Conservation (phyloP, 1,140 invertebrate genomes). For the Bombus sibiricus region DNA sequence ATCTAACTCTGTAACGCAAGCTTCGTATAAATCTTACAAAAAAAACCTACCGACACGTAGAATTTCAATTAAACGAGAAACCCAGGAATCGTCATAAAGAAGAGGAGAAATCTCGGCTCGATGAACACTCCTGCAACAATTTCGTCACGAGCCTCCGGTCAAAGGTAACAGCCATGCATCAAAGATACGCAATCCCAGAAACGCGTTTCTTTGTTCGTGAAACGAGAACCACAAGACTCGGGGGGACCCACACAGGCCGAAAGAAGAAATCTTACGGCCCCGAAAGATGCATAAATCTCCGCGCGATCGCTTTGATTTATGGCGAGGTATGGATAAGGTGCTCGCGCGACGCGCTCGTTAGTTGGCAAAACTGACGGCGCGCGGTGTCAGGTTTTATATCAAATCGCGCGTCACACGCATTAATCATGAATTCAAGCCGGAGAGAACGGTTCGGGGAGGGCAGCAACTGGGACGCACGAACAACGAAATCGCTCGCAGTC, state of each 20-base stretch:
- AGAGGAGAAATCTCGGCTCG: too few relatives aligned
- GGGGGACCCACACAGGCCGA: background rate
- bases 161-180: background rate
- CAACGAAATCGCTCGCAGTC: slow-evolving; percentile 12
- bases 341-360: slow-evolving; percentile 58
- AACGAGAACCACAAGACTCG: too few relatives aligned
- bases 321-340: slow-evolving; percentile 64
- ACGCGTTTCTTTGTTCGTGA: too few relatives aligned
- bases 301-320: slow-evolving; percentile 58
- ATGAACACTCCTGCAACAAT: background rate
- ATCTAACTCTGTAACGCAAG: too few relatives aligned
- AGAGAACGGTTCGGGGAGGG: background rate
- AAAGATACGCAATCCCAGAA: background rate
- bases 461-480: background rate
- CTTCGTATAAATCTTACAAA: background rate
- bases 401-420: slow-evolving; percentile 63
- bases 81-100: too few relatives aligned
- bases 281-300: slow-evolving; percentile 59
- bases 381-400: slow-evolving; percentile 66
- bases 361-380: slow-evolving; percentile 60
- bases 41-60: background rate
- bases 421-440: slow-evolving; percentile 62
- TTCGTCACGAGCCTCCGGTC: background rate
- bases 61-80: too few relatives aligned
- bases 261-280: background rate